These are phyloP conservation scores for Ptychochromis oligacanthus DNA, from an alignment of 2,113 vertebrate genomes.

Conservation along the genomic window DNA sequence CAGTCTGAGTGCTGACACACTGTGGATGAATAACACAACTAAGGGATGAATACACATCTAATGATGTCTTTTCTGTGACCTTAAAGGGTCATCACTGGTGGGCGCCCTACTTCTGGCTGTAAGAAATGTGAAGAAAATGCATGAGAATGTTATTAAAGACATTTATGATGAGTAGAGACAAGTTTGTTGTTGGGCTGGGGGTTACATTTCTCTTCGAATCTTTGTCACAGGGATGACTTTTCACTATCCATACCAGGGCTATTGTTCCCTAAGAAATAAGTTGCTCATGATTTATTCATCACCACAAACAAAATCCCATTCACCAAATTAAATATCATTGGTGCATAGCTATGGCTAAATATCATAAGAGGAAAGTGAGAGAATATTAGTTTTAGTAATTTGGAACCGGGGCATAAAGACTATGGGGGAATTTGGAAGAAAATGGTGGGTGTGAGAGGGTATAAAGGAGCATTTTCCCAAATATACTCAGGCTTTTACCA, in stretches of 20 bases:
- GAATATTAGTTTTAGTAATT: neutral
- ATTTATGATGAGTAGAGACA: neutral
- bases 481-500: slow-evolving; percentile 71
- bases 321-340: neutral
- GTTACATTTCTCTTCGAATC: neutral
- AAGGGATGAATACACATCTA: slow-evolving; percentile 1
- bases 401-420: neutral
- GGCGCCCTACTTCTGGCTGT: neutral
- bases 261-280: neutral
- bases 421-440: slow-evolving; percentile 2
- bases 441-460: slow-evolving; percentile 49
- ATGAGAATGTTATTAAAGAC: neutral
- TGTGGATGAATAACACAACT: slow-evolving; percentile 15
- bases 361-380: neutral
- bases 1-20: slow-evolving; percentile 46
- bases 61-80: slow-evolving; percentile 10
- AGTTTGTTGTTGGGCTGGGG: neutral
- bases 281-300: neutral
- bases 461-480: slow-evolving; percentile 70
- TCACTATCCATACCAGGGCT: neutral
- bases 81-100: neutral
- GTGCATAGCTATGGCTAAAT: neutral
- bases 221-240: neutral
- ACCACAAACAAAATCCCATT: neutral
- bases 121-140: neutral